Conservation (phyloP, 37 sponge, comb jelly and placozoan genomes). For the Ianthella basta region DNA sequence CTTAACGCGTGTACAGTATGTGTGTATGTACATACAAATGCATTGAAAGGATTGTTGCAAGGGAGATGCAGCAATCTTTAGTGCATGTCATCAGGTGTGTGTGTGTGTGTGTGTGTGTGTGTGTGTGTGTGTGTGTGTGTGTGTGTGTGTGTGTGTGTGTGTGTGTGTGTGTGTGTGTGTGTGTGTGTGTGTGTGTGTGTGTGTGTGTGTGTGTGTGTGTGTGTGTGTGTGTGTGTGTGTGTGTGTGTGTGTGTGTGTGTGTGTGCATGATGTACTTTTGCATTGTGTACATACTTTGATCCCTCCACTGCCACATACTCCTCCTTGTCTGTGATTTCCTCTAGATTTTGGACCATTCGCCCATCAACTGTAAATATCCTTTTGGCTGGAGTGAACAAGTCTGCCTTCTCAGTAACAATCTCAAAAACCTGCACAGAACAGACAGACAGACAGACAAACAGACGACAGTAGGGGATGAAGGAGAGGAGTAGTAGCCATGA, state of each 20-base stretch:
- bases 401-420: conserved; percentile 61
- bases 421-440: conserved; percentile 50
- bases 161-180: too few relatives aligned
- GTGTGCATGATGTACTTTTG: too few relatives aligned
- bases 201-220: too few relatives aligned
- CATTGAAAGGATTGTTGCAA: background rate
- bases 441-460: background rate
- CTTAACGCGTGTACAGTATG: too few relatives aligned
- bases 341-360: conserved; percentile 36
- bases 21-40: background rate
- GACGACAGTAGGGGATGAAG: too few relatives aligned
- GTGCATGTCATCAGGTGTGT: background rate
- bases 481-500: too few relatives aligned
- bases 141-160: too few relatives aligned
- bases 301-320: conserved; percentile 80
- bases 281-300: conserved; percentile 30
- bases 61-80: background rate
- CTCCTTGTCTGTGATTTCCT: conserved; percentile 59
- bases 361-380: conserved; percentile 72
- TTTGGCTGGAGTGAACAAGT: conserved; percentile 71
- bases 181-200: too few relatives aligned
- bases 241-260: too few relatives aligned
- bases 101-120: too few relatives aligned
- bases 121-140: too few relatives aligned
- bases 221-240: background rate